Percentiles rank a stretch among this genome's conserved stretches.
These are phyloP conservation scores for Drosophila conformis DNA, from an alignment of 2,888 invertebrate genomes.

Conservation along the genomic window DNA sequence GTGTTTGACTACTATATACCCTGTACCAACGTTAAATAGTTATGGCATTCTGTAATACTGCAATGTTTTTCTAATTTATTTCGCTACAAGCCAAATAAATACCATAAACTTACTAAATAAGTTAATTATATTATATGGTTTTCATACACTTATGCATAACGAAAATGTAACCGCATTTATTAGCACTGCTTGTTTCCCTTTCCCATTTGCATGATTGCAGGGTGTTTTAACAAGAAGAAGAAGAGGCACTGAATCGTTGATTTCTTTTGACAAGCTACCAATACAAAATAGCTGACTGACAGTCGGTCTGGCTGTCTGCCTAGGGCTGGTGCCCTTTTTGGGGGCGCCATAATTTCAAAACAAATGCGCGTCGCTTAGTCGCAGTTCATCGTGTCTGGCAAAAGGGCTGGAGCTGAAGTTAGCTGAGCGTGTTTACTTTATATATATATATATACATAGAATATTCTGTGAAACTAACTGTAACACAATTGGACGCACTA, in stretches of 20 bases:
- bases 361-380: constrained; percentile 68
- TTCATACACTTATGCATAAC: no score
- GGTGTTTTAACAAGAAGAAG: constrained; percentile 32
- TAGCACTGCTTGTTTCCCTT: not conserved
- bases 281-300: constrained; percentile 28
- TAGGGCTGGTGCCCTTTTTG: constrained; percentile 40
- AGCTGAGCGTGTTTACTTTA: constrained; percentile 18
- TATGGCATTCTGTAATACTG: not conserved
- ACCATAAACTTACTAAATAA: not conserved
- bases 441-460: constrained; percentile 3
- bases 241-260: constrained; percentile 39
- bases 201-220: constrained; percentile 1
- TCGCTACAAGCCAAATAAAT: not conserved
- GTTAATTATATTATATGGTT: not conserved
- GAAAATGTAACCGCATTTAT: not conserved
- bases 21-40: not conserved
- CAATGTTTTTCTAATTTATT: not conserved
- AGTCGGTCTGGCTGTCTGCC: constrained; percentile 27
- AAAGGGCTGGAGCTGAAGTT: constrained; percentile 60
- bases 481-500: constrained; percentile 54
- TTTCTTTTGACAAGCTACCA: constrained; percentile 43
- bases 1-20: constrained; percentile 10
- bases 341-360: constrained; percentile 72
- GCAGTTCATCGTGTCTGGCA: constrained; percentile 65
- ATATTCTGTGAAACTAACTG: constrained; percentile 25